These are phyloP conservation scores for Condylura cristata DNA, from an alignment of 2,113 vertebrate genomes.

Conservation along the genomic window DNA sequence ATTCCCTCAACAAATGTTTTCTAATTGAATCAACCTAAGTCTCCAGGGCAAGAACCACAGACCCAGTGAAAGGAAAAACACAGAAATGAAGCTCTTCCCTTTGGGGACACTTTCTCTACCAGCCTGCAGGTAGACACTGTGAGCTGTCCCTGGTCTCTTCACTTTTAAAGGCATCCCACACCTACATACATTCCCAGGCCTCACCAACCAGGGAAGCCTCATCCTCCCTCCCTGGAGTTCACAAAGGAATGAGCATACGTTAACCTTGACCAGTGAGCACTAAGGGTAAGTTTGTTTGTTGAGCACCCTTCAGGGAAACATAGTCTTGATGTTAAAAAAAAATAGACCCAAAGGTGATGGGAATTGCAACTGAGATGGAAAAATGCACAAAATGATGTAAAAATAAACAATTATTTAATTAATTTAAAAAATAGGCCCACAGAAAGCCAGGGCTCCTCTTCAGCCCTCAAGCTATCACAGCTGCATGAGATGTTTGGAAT, in stretches of 20 bases:
- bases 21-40: neutral
- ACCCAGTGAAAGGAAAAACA: neutral
- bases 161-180: neutral
- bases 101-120: neutral
- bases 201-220: neutral
- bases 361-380: no score
- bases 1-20: slow-evolving; percentile 21
- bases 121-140: neutral
- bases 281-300: neutral
- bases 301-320: neutral
- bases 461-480: neutral
- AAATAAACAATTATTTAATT: no score
- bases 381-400: no score
- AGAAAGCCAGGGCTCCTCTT: neutral
- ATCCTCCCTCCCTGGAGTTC: neutral
- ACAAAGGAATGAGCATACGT: neutral
- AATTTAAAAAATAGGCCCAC: neutral
- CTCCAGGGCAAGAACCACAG: neutral
- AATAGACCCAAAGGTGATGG: no score
- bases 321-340: neutral
- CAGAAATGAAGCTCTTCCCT: neutral
- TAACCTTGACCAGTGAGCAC: neutral
- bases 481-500: neutral
- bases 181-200: neutral
- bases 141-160: neutral